Base-by-base conservation (phyloP, 2,888 invertebrate genomes). In the Ennomos erosarius region DNA sequence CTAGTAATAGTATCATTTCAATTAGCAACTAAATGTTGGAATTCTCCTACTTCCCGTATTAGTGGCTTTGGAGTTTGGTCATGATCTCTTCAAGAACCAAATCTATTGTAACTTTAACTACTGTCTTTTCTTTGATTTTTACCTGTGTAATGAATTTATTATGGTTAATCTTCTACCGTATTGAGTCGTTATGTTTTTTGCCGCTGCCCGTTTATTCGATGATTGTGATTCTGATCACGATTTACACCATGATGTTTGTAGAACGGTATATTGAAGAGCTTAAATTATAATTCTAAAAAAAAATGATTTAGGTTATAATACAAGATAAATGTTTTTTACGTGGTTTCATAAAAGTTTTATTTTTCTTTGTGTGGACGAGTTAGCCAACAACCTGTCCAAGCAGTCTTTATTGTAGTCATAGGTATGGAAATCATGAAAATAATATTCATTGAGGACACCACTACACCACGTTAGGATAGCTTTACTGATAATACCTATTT, bases 121-220 rank as follows among this genome's bases (percentile, higher is more conserved):
- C 58, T 62, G 56, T 58, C 49, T 57, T 71, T 75, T 73, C 67
- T 79, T 75, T 75, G 79, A 79, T 73, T 75, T 76, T 78, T 80
- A 60, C 62, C 54, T 73, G 69, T 69, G 72, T 83, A 82, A 85
- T 85, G 81, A 82, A 84, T 84, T 84, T 82, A 79, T 82, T 79
- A 74, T 73, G 47, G 68, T 70, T 72, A 70, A 75, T 72, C 74
- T 65, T 40, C 70, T 67, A 68, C 68, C 70, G 64, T 71, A 63
- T 65, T 62, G 65, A 62, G 59, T 61, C 61, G 64, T 66, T 67
- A 64, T 47, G 43, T 43, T 55, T 59, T 55, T 51, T 50, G 13
- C 46, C 10, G 12, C 47, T 49, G 55, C 63, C 63, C 44, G 57
- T 50, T 56, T 40, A 60, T 68, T 52, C 45, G 47, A 36, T 35